phyloP scores from a whole-genome alignment of 2,888 invertebrate species.

The Acanthosepion pharaonis region DNA sequence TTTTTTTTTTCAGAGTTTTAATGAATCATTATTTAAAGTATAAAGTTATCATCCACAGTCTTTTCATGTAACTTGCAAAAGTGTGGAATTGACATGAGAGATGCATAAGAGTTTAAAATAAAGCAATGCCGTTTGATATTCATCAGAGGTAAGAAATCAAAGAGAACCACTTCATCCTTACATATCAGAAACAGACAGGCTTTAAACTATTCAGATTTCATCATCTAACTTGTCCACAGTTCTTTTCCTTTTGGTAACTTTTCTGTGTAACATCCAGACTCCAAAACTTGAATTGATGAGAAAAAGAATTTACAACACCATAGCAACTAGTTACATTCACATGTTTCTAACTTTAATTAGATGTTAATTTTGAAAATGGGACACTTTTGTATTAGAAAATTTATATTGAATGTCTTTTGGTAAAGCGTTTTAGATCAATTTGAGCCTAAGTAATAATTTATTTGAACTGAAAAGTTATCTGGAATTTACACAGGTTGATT shows the following conservation, averaged over 20 bases:
- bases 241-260: background rate
- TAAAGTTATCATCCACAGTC: background rate
- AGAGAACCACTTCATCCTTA: background rate
- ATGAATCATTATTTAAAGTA: background rate
- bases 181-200: background rate
- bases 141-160: background rate
- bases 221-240: background rate
- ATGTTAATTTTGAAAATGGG: background rate
- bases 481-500: too few relatives aligned
- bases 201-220: background rate
- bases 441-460: background rate
- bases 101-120: background rate
- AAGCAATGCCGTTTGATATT: background rate
- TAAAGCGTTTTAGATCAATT: background rate
- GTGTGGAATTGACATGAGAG: background rate
- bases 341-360: background rate
- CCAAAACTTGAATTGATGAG: background rate
- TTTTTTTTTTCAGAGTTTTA: background rate
- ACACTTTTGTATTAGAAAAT: background rate
- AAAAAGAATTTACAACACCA: background rate
- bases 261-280: background rate
- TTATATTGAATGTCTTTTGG: background rate
- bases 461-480: too few relatives aligned
- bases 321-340: background rate
- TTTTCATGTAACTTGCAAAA: background rate